Conservation (phyloP, 2,888 invertebrate genomes). For the Nephrotoma flavescens region DNA sequence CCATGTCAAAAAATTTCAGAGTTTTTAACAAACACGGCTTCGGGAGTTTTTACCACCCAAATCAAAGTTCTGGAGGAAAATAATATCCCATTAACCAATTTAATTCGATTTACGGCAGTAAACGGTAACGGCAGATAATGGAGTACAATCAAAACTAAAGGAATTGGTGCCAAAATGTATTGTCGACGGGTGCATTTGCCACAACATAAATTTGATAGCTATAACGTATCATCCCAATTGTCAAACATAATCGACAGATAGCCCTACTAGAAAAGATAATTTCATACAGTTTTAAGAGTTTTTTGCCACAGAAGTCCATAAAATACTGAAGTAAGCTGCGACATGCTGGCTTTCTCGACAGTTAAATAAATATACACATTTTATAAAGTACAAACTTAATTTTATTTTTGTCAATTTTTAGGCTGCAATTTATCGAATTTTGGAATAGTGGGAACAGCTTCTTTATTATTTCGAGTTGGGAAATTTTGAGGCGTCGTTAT, state of each 20-base stretch:
- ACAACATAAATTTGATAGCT: slow-evolving; percentile 2
- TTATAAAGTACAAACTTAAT: too few relatives aligned
- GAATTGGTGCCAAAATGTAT: neutral
- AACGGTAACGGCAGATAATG: slow-evolving; percentile 11
- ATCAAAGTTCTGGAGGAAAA: too few relatives aligned
- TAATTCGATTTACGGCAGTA: slow-evolving; percentile 10
- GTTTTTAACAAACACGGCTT: slow-evolving; percentile 8
- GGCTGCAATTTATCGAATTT: slow-evolving; percentile 3
- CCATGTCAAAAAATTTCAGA: slow-evolving; percentile 8
- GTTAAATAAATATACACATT: neutral
- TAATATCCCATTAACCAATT: slow-evolving; percentile 5
- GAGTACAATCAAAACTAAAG: too few relatives aligned
- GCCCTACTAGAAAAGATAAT: neutral
- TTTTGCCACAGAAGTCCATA: slow-evolving; percentile 3
- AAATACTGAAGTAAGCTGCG: neutral
- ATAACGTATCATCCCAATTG: neutral
- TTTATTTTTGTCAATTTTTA: neutral
- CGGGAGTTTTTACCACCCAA: too few relatives aligned
- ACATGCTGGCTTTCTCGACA: neutral
- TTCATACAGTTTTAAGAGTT: neutral
- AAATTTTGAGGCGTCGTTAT: neutral
- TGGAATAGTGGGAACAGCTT: neutral
- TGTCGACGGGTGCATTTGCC: neutral
- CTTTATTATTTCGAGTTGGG: neutral
- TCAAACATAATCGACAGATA: neutral